Base-by-base conservation (phyloP, 64 coral and sea anemone genomes). In the Actinia tenebrosa region DNA sequence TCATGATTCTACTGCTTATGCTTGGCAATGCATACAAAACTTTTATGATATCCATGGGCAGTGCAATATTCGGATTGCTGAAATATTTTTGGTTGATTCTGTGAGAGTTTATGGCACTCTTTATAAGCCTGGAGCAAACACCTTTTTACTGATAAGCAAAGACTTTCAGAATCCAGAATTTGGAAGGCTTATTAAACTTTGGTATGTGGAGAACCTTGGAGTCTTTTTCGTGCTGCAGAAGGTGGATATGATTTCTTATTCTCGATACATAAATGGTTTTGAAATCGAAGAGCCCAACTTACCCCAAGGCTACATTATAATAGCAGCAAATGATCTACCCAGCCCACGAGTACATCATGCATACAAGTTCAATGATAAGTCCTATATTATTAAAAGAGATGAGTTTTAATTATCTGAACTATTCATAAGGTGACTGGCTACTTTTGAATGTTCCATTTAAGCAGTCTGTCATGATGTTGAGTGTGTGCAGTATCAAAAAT, bases 121-220 rank as follows among this genome's bases (percentile, higher is more conserved):
- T 18, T 87, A 87, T 44, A 87, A 79, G 20, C 86, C 86, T 16
- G 61, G 17, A 20, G 17, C 17, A 18, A 64, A 23, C 13, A 86
- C 85, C 1, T 25, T 71, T 71, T 26, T 71, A 71, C 22, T 26
- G 23, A 26, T 71, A n/a, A n/a, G n/a, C 66, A 71, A 27, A 26
- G 66, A 71, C n/a, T 26, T 71, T n/a, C n/a, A n/a, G n/a, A n/a
- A n/a, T 26, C 66, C 87, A 19, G 87, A 88, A 88, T 88, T 80
- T 88, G 77, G 53, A 37, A 81, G 72, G 26, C 79, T 88, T 25
- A 79, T 80, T 3, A 79, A 88, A 20, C 42, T 80, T 18, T 88
- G 87, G 55, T 88, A 88, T 47, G 44, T 79, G 10, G 44, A 77
- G 25, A 56, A 44, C 16, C 15, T 6, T 43, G 86, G 77, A 47